Evolutionary conservation across 2,113 vertebrate genomes (phyloP).

Genomic region (Geothlypis trichas): DNA sequence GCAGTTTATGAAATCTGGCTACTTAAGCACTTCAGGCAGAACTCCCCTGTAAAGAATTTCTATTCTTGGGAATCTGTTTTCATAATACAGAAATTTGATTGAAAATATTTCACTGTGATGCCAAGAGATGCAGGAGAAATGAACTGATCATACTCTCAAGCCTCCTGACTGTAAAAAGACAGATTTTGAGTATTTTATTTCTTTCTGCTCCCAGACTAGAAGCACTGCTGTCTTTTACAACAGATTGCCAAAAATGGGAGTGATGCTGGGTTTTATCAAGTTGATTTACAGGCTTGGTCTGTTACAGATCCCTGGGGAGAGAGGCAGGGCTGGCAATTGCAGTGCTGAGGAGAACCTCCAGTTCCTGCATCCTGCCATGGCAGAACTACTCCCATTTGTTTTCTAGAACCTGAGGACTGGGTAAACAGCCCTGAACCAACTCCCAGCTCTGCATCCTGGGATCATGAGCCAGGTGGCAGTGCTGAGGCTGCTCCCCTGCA

Average conservation of each 20-base stretch:
- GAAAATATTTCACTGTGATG: not conserved
- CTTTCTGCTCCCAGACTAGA: not conserved
- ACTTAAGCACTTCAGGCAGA: not conserved
- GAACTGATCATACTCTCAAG: not conserved
- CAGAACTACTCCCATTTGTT: not conserved
- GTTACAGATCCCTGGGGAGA: not conserved
- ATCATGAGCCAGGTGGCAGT: not conserved
- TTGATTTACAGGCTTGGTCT: not conserved
- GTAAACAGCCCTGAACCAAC: not conserved
- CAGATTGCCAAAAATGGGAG: not conserved
- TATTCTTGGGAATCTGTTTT: not conserved
- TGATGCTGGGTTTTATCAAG: not conserved
- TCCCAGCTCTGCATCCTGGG: not conserved
- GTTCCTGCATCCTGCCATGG: not conserved
- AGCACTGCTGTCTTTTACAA: not conserved
- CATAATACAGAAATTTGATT: not conserved
- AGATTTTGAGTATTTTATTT: not conserved
- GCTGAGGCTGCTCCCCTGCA: not conserved
- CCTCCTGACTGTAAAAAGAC: not conserved
- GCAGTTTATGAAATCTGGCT: not conserved
- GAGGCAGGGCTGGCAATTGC: not conserved
- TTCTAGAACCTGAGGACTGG: not conserved
- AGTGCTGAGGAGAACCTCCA: not conserved
- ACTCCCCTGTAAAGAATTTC: not conserved
- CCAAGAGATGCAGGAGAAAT: not conserved